Conservation (phyloP, 2,113 vertebrate species). For the Nymphicus hollandicus region DNA sequence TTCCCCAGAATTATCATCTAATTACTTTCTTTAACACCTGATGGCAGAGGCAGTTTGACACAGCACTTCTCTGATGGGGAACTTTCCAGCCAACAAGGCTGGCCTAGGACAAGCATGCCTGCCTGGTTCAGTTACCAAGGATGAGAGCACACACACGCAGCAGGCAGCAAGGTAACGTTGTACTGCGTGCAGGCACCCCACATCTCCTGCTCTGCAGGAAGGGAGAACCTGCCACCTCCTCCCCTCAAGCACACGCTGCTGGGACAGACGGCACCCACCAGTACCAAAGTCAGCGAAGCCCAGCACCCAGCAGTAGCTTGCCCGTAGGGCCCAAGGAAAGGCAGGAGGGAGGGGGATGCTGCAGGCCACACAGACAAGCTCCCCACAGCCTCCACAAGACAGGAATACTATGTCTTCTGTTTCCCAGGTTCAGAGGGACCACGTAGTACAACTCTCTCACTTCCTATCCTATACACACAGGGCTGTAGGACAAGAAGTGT, state of each 20-base stretch:
- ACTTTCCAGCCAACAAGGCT: background rate
- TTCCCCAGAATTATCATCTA: background rate
- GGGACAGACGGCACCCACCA: background rate
- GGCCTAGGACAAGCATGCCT: background rate
- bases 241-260: accelerated
- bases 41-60: background rate
- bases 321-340: too few relatives aligned
- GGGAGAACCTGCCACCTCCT: background rate
- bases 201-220: background rate
- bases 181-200: background rate
- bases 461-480: background rate
- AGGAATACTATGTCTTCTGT: accelerated
- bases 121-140: background rate
- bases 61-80: background rate
- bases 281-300: background rate
- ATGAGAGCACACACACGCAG: accelerated
- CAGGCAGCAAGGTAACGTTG: background rate
- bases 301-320: background rate
- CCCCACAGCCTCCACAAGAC: background rate
- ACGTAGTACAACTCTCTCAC: accelerated
- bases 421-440: background rate
- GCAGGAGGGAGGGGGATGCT: background rate
- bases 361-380: background rate
- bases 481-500: background rate
- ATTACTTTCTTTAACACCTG: background rate